A percentile compares a stretch with the other conserved stretches of the same genome.
These are phyloP conservation scores for Catostomus latipinnis DNA, from an alignment of 2,797 vertebrate genomes.

Conservation along the genomic window DNA sequence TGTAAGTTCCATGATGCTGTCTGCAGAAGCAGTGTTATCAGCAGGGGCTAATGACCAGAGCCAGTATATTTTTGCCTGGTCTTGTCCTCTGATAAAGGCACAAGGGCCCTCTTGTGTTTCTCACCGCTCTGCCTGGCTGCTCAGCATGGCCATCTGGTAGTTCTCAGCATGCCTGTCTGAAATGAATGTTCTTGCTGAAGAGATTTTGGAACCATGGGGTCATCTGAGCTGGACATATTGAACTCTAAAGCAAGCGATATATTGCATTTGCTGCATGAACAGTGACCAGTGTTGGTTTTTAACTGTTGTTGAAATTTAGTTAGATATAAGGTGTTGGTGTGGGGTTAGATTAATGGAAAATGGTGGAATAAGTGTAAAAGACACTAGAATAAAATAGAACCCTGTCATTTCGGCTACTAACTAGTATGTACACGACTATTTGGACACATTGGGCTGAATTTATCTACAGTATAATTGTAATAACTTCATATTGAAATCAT, in stretches of 20 bases:
- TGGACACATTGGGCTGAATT: no score
- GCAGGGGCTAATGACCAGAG: constrained; percentile 2
- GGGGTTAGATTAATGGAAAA: not conserved
- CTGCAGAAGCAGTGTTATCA: constrained; percentile 2
- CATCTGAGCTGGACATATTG: not conserved
- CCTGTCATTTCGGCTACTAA: not conserved
- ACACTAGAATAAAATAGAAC: not conserved
- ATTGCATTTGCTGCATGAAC: not conserved
- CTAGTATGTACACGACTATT: no score
- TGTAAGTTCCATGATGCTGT: not conserved
- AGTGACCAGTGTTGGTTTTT: not conserved
- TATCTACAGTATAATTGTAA: no score
- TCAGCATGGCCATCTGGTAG: constrained; percentile 17
- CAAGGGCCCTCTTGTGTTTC: constrained; percentile 10
- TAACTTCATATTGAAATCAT: no score
- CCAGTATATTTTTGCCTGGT: constrained; percentile 2
- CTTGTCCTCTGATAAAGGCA: constrained; percentile 13
- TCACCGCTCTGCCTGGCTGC: not conserved
- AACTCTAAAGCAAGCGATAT: not conserved
- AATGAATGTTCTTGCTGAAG: constrained; percentile 6
- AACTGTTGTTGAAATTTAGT: not conserved
- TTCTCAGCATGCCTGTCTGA: constrained; percentile 18
- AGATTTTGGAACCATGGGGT: not conserved
- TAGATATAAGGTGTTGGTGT: not conserved
- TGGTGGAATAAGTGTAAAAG: not conserved